A percentile compares a stretch with the other conserved stretches of the same genome.
Conservation (phyloP, 2,797 vertebrate genomes). For the Heliangelus exortis region DNA sequence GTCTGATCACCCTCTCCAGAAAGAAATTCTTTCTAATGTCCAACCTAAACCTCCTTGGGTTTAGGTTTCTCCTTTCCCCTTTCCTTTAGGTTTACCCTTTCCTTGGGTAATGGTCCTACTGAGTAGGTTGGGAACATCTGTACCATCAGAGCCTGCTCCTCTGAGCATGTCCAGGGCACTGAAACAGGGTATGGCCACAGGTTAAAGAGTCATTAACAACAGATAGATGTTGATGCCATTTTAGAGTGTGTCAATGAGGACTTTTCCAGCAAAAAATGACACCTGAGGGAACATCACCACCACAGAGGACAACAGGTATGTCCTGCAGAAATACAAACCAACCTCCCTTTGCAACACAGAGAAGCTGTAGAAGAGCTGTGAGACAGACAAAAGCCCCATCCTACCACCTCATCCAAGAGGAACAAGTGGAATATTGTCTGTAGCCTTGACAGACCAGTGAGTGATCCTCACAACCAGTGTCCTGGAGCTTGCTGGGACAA, state of each 20-base stretch:
- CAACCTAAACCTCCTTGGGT: too few relatives aligned
- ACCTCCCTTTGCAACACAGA: rapidly evolving
- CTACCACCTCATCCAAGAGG: background rate
- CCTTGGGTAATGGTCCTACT: background rate
- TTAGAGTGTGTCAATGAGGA: rapidly evolving
- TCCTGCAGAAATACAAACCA: background rate
- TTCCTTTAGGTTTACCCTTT: too few relatives aligned
- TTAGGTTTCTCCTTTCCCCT: too few relatives aligned
- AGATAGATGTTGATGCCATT: background rate
- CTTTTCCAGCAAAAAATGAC: background rate
- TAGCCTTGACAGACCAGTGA: background rate
- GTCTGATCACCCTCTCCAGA: too few relatives aligned
- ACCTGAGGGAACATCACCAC: background rate
- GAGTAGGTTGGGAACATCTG: background rate
- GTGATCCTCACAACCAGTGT: background rate
- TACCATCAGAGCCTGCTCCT: background rate
- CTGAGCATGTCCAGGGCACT: background rate
- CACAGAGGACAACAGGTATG: rapidly evolving
- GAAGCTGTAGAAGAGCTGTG: background rate
- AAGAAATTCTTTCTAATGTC: too few relatives aligned
- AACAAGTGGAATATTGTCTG: background rate
- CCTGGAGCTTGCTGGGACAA: background rate
- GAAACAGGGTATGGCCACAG: background rate
- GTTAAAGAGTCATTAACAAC: background rate
- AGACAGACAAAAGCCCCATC: background rate